Percentiles rank a stretch among this genome's conserved stretches.
Conservation (phyloP, 2,888 invertebrate genomes). For the Tachystola acroxantha region DNA sequence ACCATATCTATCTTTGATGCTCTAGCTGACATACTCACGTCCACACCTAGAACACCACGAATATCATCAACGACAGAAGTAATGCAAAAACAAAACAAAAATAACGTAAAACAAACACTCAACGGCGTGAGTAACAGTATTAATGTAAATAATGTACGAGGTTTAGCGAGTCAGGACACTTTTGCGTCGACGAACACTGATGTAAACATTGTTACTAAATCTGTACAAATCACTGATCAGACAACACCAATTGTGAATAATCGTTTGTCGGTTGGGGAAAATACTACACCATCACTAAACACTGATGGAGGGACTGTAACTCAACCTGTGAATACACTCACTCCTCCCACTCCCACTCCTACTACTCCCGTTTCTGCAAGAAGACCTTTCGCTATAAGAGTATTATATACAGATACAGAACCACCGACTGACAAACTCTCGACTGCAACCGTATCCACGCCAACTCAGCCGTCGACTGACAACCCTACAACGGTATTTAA, state of each 20-base stretch:
- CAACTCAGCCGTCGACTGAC: conserved; percentile 61
- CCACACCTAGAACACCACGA: conserved; percentile 64
- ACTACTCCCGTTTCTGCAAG: conserved; percentile 64
- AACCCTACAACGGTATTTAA: conserved; percentile 70
- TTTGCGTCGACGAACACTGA: conserved; percentile 44
- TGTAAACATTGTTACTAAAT: conserved; percentile 64
- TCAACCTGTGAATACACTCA: conserved; percentile 44
- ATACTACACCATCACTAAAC: conserved; percentile 57
- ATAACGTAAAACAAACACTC: conserved; percentile 58
- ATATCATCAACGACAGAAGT: conserved; percentile 64
- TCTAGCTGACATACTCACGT: conserved; percentile 77
- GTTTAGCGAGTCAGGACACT: conserved; percentile 49
- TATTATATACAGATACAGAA: conserved; percentile 68
- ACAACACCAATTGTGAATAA: conserved; percentile 70
- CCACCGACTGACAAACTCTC: conserved; percentile 57
- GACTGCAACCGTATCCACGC: conserved; percentile 48
- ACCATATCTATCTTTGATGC: conserved; percentile 79
- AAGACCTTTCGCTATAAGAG: conserved; percentile 70
- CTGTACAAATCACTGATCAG: conserved; percentile 70
- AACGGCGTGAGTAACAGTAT: conserved; percentile 73
- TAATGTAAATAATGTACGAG: conserved; percentile 69
- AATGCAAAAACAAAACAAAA: conserved; percentile 52
- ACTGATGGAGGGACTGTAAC: conserved; percentile 40
- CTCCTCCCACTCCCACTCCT: conserved; percentile 42
- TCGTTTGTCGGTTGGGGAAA: conserved; percentile 61